phyloP scores from a whole-genome alignment of 2,888 invertebrate species.

The Ormyrus nitidulus region DNA sequence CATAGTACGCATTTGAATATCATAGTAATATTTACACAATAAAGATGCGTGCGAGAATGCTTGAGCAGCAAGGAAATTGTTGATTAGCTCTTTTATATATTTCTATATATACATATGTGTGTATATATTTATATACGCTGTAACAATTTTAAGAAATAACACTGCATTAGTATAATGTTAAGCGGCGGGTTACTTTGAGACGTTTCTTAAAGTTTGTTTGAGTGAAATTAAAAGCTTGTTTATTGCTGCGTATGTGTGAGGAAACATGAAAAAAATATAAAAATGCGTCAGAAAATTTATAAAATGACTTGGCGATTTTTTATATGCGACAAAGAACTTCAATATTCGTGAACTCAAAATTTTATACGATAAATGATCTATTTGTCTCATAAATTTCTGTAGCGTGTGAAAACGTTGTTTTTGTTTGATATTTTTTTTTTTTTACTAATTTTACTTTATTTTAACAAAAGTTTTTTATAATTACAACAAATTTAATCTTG shows the following conservation, averaged over 20 bases:
- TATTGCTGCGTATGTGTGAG: constrained; percentile 34
- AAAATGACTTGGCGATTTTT: constrained; percentile 25
- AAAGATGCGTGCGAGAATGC: constrained; percentile 36
- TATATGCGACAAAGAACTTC: constrained; percentile 6
- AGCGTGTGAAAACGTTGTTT: constrained; percentile 42
- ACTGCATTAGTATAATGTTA: constrained; percentile 31
- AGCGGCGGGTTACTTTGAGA: constrained; percentile 26
- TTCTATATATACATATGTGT: too few relatives aligned
- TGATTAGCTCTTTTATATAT: constrained; percentile 39
- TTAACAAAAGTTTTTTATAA: constrained; percentile 47
- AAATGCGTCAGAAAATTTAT: constrained; percentile 29
- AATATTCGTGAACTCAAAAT: constrained; percentile 32
- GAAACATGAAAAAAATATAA: constrained; percentile 19
- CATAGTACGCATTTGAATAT: constrained; percentile 38
- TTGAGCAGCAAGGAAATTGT: constrained; percentile 45
- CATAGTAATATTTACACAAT: background rate
- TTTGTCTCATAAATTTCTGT: constrained; percentile 28
- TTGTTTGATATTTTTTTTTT: constrained; percentile 17
- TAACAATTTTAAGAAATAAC: constrained; percentile 44
- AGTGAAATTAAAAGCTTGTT: constrained; percentile 14
- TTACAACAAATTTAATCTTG: constrained; percentile 39
- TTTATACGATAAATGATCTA: constrained; percentile 21
- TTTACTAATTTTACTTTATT: constrained; percentile 37
- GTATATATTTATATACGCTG: constrained; percentile 26
- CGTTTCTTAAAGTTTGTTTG: constrained; percentile 23